Conservation (phyloP, 2,113 vertebrate genomes). For the Mesitornis unicolor region DNA sequence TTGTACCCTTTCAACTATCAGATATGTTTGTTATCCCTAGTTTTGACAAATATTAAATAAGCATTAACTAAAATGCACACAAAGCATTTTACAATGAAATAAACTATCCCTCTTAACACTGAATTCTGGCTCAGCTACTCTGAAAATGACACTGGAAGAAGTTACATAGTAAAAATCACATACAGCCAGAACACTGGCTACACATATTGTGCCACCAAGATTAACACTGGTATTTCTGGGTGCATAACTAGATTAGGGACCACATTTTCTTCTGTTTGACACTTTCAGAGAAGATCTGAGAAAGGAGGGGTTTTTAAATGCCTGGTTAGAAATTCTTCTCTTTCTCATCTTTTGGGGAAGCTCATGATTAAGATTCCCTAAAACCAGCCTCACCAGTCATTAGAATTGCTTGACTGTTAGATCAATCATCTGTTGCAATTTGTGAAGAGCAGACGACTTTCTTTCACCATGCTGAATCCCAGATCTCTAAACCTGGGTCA, state of each 20-base stretch:
- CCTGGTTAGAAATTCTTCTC: background rate
- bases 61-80: background rate
- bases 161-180: background rate
- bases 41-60: background rate
- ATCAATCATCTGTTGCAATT: background rate
- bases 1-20: background rate
- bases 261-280: background rate
- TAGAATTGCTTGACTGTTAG: background rate
- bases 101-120: background rate
- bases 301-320: background rate
- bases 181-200: background rate
- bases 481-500: background rate
- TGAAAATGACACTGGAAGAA: background rate
- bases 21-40: background rate
- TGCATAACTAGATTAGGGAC: background rate
- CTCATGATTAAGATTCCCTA: background rate
- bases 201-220: background rate
- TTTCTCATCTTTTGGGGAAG: background rate
- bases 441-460: background rate
- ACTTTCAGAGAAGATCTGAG: background rate
- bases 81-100: background rate
- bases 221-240: background rate
- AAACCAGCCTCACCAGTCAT: background rate
- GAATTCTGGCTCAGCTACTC: background rate
- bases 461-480: background rate